Percentiles rank a stretch among this genome's conserved stretches.
Evolutionary conservation across 1,140 invertebrate species (phyloP).

Genomic region (Bombus cullumanus): DNA sequence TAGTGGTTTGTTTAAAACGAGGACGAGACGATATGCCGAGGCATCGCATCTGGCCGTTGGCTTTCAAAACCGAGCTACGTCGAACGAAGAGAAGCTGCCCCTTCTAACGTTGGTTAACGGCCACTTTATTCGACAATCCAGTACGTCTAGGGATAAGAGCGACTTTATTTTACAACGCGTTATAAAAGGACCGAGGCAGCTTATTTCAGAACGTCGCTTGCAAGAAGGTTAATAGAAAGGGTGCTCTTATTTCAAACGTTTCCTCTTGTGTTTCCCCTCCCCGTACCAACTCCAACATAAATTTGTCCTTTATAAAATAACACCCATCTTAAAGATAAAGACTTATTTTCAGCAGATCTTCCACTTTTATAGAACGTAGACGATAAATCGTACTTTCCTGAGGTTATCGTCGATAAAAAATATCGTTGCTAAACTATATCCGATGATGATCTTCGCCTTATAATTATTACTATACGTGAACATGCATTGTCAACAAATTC

Average conservation of each 20-base stretch:
- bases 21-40: not conserved
- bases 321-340: not conserved
- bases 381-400: not conserved
- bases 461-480: not conserved
- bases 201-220: not conserved
- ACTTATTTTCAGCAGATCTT: not conserved
- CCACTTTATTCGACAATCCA: not conserved
- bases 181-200: not conserved
- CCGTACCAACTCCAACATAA: not conserved
- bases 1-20: not conserved
- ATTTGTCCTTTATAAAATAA: not conserved
- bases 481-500: not conserved
- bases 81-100: not conserved
- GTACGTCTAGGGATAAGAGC: not conserved
- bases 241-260: not conserved
- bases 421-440: no score
- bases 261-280: not conserved
- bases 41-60: no score
- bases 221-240: not conserved
- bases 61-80: not conserved
- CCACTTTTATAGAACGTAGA: not conserved
- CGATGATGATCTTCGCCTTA: not conserved
- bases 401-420: no score
- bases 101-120: not conserved
- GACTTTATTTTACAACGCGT: not conserved